Conservation (phyloP, 2,113 vertebrate genomes). For the Cichladusa arquata region DNA sequence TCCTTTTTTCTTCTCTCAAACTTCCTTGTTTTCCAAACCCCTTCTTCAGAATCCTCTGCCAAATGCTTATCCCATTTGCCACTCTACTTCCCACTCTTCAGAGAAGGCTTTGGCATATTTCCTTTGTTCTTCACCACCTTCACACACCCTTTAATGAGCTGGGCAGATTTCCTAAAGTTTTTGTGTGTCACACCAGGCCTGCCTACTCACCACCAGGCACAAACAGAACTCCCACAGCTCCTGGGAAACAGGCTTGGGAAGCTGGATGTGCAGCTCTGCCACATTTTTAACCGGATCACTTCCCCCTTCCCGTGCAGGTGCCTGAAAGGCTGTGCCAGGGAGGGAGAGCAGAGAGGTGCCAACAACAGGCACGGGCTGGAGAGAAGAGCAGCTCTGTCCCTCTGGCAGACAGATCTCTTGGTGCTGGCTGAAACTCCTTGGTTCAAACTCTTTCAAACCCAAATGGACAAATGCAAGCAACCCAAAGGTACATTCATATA, state of each 20-base stretch:
- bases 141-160: neutral
- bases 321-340: neutral
- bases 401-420: rapidly evolving
- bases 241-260: neutral
- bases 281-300: rapidly evolving
- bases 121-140: slow-evolving; percentile 17
- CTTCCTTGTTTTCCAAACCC: neutral
- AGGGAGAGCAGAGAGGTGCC: neutral
- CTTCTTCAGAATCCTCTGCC: neutral
- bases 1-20: neutral
- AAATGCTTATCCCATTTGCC: neutral
- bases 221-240: neutral
- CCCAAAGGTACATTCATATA: neutral
- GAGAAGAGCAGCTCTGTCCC: neutral
- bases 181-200: neutral
- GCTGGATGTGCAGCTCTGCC: rapidly evolving
- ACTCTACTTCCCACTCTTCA: neutral
- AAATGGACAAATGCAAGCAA: neutral
- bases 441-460: neutral
- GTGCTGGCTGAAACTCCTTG: neutral
- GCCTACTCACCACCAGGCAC: neutral
- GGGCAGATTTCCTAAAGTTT: neutral
- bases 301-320: neutral
- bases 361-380: neutral
- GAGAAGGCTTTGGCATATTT: neutral